phyloP scores from a whole-genome alignment of 30 jellyfish, hydroid and myxozoan species.

The Hydractinia symbiolongicarpus region DNA sequence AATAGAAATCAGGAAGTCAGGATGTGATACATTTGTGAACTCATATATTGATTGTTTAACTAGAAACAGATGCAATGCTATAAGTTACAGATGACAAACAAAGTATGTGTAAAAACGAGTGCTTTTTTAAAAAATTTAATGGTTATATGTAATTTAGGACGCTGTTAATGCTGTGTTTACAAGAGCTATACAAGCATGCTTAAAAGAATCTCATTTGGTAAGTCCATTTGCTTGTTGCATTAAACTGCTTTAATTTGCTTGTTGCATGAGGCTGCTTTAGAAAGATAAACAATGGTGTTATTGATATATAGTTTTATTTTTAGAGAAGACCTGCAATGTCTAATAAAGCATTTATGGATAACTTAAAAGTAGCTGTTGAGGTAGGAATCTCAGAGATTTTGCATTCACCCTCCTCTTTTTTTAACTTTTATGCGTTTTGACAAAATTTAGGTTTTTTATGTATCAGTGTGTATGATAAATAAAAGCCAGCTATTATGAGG shows the following conservation, averaged over 20 bases:
- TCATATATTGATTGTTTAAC: not conserved
- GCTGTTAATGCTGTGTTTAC: constrained; percentile 95
- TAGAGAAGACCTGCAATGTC: constrained; percentile 86
- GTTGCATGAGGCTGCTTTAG: not conserved
- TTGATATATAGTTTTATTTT: not conserved
- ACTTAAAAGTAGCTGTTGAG: constrained; percentile 90
- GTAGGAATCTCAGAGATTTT: constrained; percentile 20
- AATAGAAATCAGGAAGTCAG: not conserved
- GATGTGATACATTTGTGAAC: not conserved
- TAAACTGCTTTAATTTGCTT: not conserved
- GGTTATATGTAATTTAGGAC: constrained; percentile 47
- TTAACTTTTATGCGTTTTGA: no score
- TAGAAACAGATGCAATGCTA: not conserved
- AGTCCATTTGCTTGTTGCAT: not conserved
- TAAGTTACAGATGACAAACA: not conserved
- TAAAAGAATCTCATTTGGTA: constrained; percentile 84
- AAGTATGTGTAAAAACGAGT: not conserved
- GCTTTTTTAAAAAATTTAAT: not conserved
- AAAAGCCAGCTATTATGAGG: no score
- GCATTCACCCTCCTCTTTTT: no score
- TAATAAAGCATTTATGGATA: constrained; percentile 71
- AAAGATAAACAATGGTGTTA: no score
- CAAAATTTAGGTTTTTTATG: no score
- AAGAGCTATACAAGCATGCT: constrained; percentile 82
- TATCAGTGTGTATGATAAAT: no score